Conservation (phyloP, 2,113 vertebrate genomes). For the Psilopogon haemacephalus region DNA sequence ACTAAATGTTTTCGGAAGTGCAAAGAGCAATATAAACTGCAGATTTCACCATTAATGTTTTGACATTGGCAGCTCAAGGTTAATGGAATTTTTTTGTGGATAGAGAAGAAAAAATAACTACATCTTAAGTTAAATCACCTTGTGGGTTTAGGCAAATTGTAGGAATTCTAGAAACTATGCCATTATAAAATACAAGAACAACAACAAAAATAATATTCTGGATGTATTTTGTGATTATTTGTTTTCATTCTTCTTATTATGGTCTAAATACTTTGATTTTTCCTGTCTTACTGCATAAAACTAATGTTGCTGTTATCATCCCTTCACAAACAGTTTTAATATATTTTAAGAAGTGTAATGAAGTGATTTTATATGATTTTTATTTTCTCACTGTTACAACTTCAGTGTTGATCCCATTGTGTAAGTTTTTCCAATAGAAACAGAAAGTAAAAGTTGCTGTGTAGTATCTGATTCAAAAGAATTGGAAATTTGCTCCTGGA, state of each 20-base stretch:
- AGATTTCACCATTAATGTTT: constrained; percentile 18
- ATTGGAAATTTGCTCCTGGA: neutral
- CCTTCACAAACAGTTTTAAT: neutral
- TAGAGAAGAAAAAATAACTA: constrained; percentile 21
- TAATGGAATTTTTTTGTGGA: constrained; percentile 25
- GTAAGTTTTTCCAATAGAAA: neutral
- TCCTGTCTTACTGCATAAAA: neutral
- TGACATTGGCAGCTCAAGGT: constrained; percentile 30
- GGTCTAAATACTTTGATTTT: neutral
- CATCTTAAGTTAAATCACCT: neutral
- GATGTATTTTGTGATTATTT: neutral
- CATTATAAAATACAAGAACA: neutral
- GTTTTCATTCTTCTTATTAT: neutral
- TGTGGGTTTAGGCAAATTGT: neutral
- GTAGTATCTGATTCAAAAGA: neutral
- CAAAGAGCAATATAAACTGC: constrained; percentile 14
- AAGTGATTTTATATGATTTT: neutral
- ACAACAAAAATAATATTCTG: neutral
- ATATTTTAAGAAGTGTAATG: neutral
- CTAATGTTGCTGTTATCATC: neutral
- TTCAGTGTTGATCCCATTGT: neutral
- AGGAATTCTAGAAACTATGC: neutral
- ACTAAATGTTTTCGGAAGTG: constrained; percentile 45
- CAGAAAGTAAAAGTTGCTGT: neutral
- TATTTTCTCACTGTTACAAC: neutral